Conservation (phyloP, 2,797 vertebrate species). For the Loriculus beryllinus region DNA sequence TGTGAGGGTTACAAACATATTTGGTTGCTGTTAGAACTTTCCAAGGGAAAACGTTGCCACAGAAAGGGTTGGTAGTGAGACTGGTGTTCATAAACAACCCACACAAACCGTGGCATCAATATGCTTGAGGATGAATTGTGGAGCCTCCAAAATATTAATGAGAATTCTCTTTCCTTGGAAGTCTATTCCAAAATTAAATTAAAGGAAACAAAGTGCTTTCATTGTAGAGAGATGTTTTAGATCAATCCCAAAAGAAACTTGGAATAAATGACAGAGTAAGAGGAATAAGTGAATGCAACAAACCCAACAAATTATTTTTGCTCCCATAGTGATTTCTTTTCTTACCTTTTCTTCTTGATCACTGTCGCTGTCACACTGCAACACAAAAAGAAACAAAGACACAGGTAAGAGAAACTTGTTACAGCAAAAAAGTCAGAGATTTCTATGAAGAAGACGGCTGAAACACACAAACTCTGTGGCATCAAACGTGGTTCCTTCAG, state of each 20-base stretch:
- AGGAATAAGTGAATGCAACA: conserved; percentile 11
- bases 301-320: neutral
- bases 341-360: conserved; percentile 96
- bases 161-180: neutral
- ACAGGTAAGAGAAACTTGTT: conserved; percentile 17
- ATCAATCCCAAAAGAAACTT: neutral
- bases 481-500: neutral
- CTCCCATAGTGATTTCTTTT: neutral
- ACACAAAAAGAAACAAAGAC: conserved; percentile 55
- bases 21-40: neutral
- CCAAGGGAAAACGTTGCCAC: neutral
- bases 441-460: neutral
- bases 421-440: neutral
- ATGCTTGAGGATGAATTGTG: neutral
- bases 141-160: neutral
- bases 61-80: neutral
- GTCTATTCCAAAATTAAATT: neutral
- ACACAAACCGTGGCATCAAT: neutral
- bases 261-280: neutral
- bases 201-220: neutral
- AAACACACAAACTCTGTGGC: neutral
- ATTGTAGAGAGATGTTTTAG: neutral
- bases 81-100: neutral
- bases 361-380: conserved; percentile 93
- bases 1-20: neutral